Percentiles rank a stretch among this genome's conserved stretches.
Evolutionary conservation across 2,888 invertebrate genomes (phyloP).

Genomic region (Cantharis flavilabris): DNA sequence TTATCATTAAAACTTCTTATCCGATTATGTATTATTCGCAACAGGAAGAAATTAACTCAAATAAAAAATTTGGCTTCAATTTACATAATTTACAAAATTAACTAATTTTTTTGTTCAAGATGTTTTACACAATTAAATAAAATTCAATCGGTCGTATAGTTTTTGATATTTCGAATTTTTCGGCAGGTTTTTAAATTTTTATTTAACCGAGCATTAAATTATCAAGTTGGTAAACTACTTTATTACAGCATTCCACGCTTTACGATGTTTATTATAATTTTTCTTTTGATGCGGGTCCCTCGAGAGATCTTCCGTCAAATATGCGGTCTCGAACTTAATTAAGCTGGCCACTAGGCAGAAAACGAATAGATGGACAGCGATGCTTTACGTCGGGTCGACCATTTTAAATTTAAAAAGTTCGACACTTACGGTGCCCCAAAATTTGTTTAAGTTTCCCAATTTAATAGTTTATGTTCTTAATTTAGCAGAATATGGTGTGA

Average conservation of each 20-base stretch:
- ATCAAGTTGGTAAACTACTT: not conserved
- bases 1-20: slow-evolving; percentile 10
- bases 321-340: not conserved
- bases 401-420: not conserved
- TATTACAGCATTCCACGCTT: not conserved
- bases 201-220: no score
- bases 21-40: not conserved
- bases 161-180: no score
- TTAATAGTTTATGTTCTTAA: not conserved
- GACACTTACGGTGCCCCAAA: not conserved
- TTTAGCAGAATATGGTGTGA: not conserved
- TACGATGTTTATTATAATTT: not conserved
- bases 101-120: no score
- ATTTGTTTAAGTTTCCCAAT: not conserved
- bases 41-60: not conserved
- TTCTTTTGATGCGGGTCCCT: not conserved
- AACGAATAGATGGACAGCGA: not conserved
- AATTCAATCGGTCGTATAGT: no score
- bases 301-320: not conserved
- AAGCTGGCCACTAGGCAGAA: not conserved
- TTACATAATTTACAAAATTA: no score
- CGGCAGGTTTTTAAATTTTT: no score
- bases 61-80: not conserved
- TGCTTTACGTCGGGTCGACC: not conserved
- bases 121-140: no score